phyloP scores from a whole-genome alignment of 2,888 invertebrate genomes.

The Rhodophaea formosa region DNA sequence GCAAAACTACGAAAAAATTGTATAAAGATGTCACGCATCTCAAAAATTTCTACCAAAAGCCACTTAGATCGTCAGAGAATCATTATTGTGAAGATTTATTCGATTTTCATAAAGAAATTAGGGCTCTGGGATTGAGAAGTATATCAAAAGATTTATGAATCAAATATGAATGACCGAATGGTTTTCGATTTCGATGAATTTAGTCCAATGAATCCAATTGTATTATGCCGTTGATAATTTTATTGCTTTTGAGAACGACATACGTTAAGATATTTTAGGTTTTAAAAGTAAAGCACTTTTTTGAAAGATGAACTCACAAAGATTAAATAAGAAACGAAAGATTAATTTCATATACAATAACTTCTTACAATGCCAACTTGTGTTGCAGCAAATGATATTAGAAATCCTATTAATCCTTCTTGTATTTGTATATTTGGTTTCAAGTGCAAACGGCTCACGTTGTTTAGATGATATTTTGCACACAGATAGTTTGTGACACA shows the following conservation, averaged over 20 bases:
- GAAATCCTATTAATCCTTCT: no score
- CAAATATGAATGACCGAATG: constrained; percentile 17
- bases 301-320: no score
- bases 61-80: constrained; percentile 40
- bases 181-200: constrained; percentile 33
- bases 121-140: constrained; percentile 33
- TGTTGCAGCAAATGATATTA: no score
- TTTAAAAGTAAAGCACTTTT: no score
- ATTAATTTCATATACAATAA: no score
- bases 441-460: no score
- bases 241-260: constrained; percentile 4
- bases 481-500: no score
- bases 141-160: constrained; percentile 32
- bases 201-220: constrained; percentile 25
- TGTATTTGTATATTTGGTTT: no score
- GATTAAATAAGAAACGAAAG: no score
- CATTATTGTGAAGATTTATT: constrained; percentile 62
- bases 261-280: not conserved
- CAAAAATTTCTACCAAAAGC: constrained; percentile 45
- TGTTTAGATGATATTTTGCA: no score
- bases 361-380: no score
- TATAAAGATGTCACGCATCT: constrained; percentile 63
- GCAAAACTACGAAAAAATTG: constrained; percentile 41
- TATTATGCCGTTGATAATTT: constrained; percentile 6
- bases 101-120: constrained; percentile 64